Percentiles rank a stretch among this genome's conserved stretches.
Evolutionary conservation across 37 sponge, comb jelly and placozoan genomes (phyloP).

Genomic region (Haliclona indistincta): DNA sequence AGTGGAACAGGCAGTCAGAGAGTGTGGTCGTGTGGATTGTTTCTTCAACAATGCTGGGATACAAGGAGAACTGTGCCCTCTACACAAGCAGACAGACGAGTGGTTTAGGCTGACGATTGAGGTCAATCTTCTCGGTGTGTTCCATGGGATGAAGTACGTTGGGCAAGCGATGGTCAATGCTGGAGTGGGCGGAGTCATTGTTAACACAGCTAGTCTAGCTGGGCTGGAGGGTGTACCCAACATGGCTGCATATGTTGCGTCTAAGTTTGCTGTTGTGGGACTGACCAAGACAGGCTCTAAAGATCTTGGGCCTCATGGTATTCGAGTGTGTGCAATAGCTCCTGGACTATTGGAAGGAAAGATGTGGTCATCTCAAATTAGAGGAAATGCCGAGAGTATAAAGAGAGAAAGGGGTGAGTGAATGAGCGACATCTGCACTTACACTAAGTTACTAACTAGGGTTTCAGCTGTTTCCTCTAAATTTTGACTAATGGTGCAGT

Average conservation of each 20-base stretch:
- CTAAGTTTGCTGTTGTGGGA: constrained; percentile 85
- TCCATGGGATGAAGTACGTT: constrained; percentile 66
- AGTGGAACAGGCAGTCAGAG: constrained; percentile 23
- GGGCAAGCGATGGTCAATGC: constrained; percentile 57
- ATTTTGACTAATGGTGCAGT: too few relatives aligned
- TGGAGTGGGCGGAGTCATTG: constrained; percentile 69
- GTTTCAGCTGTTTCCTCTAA: too few relatives aligned
- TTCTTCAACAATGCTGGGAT: constrained; percentile 91
- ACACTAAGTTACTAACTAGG: too few relatives aligned
- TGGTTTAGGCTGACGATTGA: constrained; percentile 39
- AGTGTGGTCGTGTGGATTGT: constrained; percentile 58
- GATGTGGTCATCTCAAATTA: constrained; percentile 77
- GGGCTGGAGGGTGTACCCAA: constrained; percentile 74
- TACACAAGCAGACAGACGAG: constrained; percentile 49
- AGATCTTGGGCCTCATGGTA: constrained; percentile 70
- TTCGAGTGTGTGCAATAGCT: constrained; percentile 80
- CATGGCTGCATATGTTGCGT: constrained; percentile 87
- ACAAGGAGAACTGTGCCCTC: constrained; percentile 63
- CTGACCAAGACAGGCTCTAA: constrained; percentile 82
- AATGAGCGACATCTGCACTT: too few relatives aligned
- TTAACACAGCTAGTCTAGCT: constrained; percentile 87
- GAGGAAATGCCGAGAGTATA: too few relatives aligned
- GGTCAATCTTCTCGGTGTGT: constrained; percentile 76
- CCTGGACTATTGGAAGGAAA: constrained; percentile 81
- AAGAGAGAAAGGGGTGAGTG: too few relatives aligned